Conservation (phyloP, 2,888 invertebrate genomes). For the Eupelmus urozonus region DNA sequence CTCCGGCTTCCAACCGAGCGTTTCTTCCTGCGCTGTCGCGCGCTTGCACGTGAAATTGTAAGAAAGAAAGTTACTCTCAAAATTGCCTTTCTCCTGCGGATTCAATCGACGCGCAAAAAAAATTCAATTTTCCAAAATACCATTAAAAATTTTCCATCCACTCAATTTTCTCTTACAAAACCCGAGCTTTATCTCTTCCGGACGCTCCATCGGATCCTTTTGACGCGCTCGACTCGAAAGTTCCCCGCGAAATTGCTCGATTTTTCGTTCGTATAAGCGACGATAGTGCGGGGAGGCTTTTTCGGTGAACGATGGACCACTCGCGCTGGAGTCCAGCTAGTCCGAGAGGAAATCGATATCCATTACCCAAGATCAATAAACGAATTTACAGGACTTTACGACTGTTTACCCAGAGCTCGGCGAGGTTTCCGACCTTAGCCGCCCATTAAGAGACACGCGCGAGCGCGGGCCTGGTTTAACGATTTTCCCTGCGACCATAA, state of each 20-base stretch:
- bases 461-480: conserved; percentile 59
- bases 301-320: neutral
- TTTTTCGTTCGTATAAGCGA: neutral
- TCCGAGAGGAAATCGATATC: conserved; percentile 59
- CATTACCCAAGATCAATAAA: conserved; percentile 63
- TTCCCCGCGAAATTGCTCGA: too few species aligned
- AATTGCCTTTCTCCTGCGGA: too few species aligned
- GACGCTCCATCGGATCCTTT: too few species aligned
- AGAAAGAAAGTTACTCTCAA: neutral
- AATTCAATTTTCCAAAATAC: too few species aligned
- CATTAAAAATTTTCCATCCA: too few species aligned
- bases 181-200: too few species aligned
- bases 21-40: neutral
- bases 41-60: neutral
- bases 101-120: too few species aligned
- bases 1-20: too few species aligned
- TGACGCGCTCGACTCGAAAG: too few species aligned
- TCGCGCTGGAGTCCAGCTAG: neutral
- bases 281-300: neutral
- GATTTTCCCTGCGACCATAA: conserved; percentile 66
- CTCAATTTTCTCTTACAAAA: too few species aligned
- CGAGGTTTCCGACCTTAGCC: conserved; percentile 57
- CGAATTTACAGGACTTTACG: conserved; percentile 62
- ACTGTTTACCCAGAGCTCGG: conserved; percentile 64
- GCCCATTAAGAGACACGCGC: too few species aligned